A percentile compares a stretch with the other conserved stretches of the same genome.
phyloP scores from a whole-genome alignment of 1,140 invertebrate genomes.

The Heterodera carotae region DNA sequence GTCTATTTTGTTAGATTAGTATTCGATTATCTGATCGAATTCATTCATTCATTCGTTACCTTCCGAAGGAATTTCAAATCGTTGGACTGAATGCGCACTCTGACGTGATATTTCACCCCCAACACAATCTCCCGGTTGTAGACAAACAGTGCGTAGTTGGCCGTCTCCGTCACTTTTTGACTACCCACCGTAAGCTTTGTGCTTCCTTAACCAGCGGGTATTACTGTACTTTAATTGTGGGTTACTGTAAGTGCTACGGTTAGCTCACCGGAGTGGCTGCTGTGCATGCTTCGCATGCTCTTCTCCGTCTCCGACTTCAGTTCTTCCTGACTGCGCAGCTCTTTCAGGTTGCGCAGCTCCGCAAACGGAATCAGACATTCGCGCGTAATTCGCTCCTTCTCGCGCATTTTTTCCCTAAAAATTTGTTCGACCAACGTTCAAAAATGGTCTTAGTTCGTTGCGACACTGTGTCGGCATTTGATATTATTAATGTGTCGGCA shows the following conservation, averaged over 20 bases:
- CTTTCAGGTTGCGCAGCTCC: conserved; percentile 21
- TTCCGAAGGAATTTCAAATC: conserved; percentile 42
- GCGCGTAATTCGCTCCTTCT: conserved; percentile 29
- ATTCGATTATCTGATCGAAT: no score
- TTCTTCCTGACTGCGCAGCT: conserved; percentile 10
- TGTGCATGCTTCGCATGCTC: conserved; percentile 52
- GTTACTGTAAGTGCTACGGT: neutral
- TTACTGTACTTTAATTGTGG: neutral
- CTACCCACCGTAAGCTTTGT: conserved; percentile 42
- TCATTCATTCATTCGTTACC: no score
- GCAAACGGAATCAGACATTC: conserved; percentile 48
- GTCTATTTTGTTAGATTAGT: no score
- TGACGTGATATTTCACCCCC: conserved; percentile 43
- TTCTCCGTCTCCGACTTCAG: conserved; percentile 30
- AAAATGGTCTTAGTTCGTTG: no score
- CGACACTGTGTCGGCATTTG: no score
- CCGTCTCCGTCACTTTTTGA: conserved; percentile 44
- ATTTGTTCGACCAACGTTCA: no score
- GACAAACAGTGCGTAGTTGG: conserved; percentile 56
- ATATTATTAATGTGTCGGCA: no score
- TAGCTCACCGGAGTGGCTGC: conserved; percentile 26
- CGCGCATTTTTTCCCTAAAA: conserved; percentile 33
- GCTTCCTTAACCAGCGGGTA: conserved; percentile 1
- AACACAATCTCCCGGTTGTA: conserved; percentile 55
- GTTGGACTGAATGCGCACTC: conserved; percentile 36